These are phyloP conservation scores for Aldrovandia affinis DNA, from an alignment of 2,797 vertebrate species.

Conservation along the genomic window DNA sequence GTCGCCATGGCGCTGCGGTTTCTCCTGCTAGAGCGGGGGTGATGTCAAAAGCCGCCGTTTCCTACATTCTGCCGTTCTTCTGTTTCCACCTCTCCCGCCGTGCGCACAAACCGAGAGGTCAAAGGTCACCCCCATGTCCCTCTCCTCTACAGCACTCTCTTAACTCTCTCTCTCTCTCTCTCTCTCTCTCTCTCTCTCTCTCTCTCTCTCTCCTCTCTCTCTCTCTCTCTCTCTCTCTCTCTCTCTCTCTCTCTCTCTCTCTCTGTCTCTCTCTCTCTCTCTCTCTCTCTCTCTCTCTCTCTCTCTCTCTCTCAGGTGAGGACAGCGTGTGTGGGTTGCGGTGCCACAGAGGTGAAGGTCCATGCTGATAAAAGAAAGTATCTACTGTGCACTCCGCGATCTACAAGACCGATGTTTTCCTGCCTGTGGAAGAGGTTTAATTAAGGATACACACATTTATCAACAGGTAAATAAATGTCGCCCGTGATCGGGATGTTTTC, in stretches of 20 bases:
- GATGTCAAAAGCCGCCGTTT: neutral
- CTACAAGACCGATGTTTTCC: conserved; percentile 85
- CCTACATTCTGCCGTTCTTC: neutral
- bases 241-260: neutral
- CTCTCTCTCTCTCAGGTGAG: conserved; percentile 66
- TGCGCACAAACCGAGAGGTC: neutral
- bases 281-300: conserved; percentile 17
- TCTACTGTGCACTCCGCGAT: conserved; percentile 76
- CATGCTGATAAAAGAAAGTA: conserved; percentile 84
- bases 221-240: conserved; percentile 44
- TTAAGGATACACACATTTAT: conserved; percentile 72
- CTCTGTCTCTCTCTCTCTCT: too few relatives aligned
- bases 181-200: neutral
- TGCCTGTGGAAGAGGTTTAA: conserved; percentile 80
- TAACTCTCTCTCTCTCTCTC: neutral
- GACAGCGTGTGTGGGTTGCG: conserved; percentile 47
- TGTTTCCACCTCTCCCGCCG: neutral
- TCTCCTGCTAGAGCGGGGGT: neutral
- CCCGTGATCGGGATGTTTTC: too few relatives aligned
- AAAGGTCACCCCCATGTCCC: neutral
- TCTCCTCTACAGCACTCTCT: too few relatives aligned
- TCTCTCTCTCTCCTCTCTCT: neutral
- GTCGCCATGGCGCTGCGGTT: neutral
- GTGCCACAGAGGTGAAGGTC: conserved; percentile 66
- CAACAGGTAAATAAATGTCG: conserved; percentile 9